Base-by-base conservation (phyloP, 1,140 invertebrate species). In the Eueides isabella region DNA sequence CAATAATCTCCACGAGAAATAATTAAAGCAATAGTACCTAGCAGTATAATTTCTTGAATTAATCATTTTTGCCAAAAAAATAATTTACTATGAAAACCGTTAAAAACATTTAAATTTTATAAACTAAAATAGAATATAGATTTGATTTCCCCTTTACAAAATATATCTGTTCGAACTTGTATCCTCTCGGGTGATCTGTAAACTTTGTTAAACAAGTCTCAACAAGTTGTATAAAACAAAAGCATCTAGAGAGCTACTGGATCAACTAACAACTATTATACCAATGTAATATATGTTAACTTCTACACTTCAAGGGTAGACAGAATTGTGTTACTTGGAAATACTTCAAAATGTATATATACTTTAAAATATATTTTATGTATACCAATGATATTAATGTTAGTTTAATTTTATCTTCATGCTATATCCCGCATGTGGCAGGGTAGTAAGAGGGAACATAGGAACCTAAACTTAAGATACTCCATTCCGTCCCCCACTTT, bases 201-300 rank as follows among this genome's bases (percentile, higher is more conserved):
- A 55, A 55, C 44, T 55, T 55, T 55, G 19, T 55, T 55, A 4
- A 55, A 11, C 44, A 55, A 55, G 19, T 55, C 19, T 11, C 44
- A 55, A 55, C 19, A 55, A 55, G 44, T 55, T 11, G 44, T 55
- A 55, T 26, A 55, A 55, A 55, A 55, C 44, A 19, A 55, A 23
- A 55, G 9, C 48, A 55, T 26, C 48, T 55, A 26, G 19, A 55
- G 48, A 55, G 23, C 48, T 55, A 26, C 48, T 23, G 23, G 9
- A 55, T 55, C 48, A 12, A 55, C 48, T 23, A 23, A 55, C 48
- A 55, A 55, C 19, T 55, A 26, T 55, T 48, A 48, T 19, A 11
- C 44, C 19, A 26, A 26, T 55, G 9, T 55, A 55, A 9, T 55
- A 26, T 55, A 11, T 55, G 41, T 44, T 44, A 44, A 44, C 41